Evolutionary conservation across 2,113 vertebrate species (phyloP).

Genomic region (Cercopithecus mona): DNA sequence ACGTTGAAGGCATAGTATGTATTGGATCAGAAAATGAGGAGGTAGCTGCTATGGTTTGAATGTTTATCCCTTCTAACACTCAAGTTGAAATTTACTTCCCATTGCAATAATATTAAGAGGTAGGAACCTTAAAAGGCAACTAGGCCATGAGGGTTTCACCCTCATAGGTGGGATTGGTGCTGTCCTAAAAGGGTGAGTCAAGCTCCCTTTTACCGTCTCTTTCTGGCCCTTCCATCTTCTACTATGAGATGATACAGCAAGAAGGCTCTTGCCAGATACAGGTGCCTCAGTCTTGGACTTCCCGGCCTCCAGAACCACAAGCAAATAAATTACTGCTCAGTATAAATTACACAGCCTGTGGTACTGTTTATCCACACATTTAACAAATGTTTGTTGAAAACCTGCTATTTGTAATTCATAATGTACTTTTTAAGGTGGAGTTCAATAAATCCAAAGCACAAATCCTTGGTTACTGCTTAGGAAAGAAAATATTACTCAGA

Average conservation of each 20-base stretch:
- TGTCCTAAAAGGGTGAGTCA: neutral
- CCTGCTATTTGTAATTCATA: neutral
- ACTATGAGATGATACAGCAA: neutral
- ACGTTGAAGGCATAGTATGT: neutral
- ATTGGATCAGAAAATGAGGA: neutral
- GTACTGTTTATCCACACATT: neutral
- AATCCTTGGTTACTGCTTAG: neutral
- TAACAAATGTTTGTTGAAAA: neutral
- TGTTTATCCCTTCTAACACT: neutral
- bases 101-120: neutral
- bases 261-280: neutral
- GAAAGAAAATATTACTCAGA: neutral
- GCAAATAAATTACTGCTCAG: neutral
- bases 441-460: neutral
- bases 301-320: too few relatives aligned
- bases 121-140: neutral
- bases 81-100: neutral
- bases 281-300: neutral
- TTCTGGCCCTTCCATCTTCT: neutral
- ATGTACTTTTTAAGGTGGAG: neutral
- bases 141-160: neutral
- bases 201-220: neutral
- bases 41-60: neutral
- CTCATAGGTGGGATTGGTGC: neutral
- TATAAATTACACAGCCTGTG: neutral